Evolutionary conservation across 1,140 invertebrate species (phyloP).

Genomic region (Solenopsis invicta): DNA sequence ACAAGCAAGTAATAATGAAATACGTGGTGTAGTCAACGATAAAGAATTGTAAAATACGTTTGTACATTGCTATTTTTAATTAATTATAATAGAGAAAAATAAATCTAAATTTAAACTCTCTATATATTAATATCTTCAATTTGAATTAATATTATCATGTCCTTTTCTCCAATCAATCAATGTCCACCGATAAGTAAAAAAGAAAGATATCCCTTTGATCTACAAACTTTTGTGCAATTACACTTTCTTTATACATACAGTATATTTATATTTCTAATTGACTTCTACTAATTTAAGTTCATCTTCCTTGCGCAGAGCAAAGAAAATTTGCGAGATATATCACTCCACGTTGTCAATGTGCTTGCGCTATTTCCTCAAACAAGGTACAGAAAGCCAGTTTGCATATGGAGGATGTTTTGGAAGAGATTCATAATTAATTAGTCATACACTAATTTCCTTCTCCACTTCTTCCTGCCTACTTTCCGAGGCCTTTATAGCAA

Average conservation of each 20-base stretch:
- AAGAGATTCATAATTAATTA: slow-evolving; percentile 55
- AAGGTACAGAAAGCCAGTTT: background rate
- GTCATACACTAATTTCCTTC: slow-evolving; percentile 42
- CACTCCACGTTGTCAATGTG: background rate
- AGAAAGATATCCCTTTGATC: background rate
- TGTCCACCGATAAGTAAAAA: background rate
- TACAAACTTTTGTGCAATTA: background rate
- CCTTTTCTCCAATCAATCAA: background rate
- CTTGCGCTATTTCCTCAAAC: slow-evolving; percentile 5
- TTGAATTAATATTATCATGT: background rate
- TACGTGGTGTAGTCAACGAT: background rate
- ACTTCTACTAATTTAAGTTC: background rate
- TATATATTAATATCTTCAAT: slow-evolving; percentile 4
- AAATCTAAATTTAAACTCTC: background rate
- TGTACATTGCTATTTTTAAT: background rate
- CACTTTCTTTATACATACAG: no score
- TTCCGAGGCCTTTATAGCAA: background rate
- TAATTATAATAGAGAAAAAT: background rate
- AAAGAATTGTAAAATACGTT: background rate
- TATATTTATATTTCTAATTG: background rate
- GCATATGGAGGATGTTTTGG: slow-evolving; percentile 26
- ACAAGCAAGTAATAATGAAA: background rate
- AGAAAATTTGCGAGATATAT: background rate
- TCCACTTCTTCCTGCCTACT: background rate
- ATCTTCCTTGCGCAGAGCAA: background rate